phyloP scores from a whole-genome alignment of 1,140 invertebrate species.

The Drosophila seguyi region DNA sequence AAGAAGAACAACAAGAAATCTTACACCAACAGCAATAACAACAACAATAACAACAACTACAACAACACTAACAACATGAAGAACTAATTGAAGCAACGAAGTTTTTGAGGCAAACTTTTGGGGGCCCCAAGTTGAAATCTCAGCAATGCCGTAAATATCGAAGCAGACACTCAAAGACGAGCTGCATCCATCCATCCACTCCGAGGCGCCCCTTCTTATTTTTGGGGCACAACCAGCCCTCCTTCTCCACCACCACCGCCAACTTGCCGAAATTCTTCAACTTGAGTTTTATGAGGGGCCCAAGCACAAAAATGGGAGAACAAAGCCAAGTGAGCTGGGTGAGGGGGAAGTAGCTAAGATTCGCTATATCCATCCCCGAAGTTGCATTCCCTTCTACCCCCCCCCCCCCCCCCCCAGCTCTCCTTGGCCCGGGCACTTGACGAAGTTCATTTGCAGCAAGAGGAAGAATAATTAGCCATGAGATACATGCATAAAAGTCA shows the following conservation, averaged over 20 bases:
- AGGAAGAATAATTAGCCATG: constrained; percentile 52
- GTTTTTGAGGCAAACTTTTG: constrained; percentile 51
- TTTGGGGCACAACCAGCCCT: background rate
- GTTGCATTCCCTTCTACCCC: background rate
- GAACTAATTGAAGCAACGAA: constrained; percentile 47
- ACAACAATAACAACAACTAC: background rate
- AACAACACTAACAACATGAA: background rate
- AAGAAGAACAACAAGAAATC: constrained; percentile 15
- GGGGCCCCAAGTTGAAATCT: constrained; percentile 50
- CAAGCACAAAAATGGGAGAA: constrained; percentile 40
- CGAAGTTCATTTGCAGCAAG: constrained; percentile 53
- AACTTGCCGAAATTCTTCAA: constrained; percentile 37
- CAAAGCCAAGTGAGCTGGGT: constrained; percentile 12
- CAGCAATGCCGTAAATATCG: constrained; percentile 62
- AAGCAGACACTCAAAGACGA: constrained; percentile 51
- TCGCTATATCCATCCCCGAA: background rate
- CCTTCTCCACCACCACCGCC: background rate
- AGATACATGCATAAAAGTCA: constrained; percentile 44
- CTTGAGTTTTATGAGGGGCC: constrained; percentile 55
- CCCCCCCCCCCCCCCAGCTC: background rate
- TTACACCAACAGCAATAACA: constrained; percentile 4
- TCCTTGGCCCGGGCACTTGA: constrained; percentile 11
- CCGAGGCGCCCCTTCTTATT: too few species aligned
- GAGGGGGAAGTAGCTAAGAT: background rate
- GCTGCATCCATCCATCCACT: constrained; percentile 10